Base-by-base conservation (phyloP, 2,888 invertebrate genomes). In the Cheilosia grossa region DNA sequence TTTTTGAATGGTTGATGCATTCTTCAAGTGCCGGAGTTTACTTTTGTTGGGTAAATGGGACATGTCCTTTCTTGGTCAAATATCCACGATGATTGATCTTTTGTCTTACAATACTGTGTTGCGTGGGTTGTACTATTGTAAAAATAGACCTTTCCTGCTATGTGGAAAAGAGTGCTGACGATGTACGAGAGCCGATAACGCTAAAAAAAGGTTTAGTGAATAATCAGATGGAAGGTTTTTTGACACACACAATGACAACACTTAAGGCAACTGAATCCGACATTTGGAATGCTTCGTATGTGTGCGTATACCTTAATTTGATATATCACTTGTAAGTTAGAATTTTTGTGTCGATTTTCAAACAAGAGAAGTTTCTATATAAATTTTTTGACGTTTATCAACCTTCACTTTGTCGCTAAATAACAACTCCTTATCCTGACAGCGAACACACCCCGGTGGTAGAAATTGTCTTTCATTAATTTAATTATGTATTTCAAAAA, bases 41-140 rank as follows among this genome's bases (percentile, higher is more conserved):
- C 2, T 33, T 40, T 63, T 15, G 17, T 54, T 47, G 47, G 54
- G 69, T 61, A 82, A 78, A 74, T 82, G 58, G 67, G 69, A 81
- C 69, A 69, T 70, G 64, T 75, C 81, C 81, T 81, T 81, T 27
- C 75, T 75, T 81, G 81, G 81, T 6, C 33, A 59, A 59, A 44
- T 9, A 17, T 30, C 15, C 2, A n/a, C 30, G 2, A 54, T 30
- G 54, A 44, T 44, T 67, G 54, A 4, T 53, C 19, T 30, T 42
- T 53, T 67, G 47, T 54, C 24, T 15, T 19, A 15, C 24, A 17
- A 40, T 21, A 21, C 40, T 40, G 21, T 24, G 59, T 40, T 56
- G 56, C 49, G 49, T 49, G 49, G 49, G 21, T 49, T 49, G 49
- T 4, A 49, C 13, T 21, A 49, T 10, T 10, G 13, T 44, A 2